Evolutionary conservation across 2,797 vertebrate genomes (phyloP).

Genomic region (Acrossocheilus fasciatus): DNA sequence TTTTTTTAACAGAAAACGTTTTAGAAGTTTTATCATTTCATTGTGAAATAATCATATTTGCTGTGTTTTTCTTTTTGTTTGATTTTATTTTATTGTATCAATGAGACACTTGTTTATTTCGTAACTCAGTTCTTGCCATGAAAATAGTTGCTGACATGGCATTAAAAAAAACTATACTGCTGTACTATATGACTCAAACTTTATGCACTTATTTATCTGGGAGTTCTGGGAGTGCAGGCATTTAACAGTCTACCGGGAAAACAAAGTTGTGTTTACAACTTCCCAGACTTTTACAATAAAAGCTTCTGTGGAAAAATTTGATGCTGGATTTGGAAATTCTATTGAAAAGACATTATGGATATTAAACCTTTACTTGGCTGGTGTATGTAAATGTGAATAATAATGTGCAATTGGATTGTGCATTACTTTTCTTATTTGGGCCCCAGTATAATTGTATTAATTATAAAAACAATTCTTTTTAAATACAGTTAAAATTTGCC

Average conservation of each 20-base stretch:
- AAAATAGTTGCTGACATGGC: not conserved
- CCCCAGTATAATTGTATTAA: not conserved
- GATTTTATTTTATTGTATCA: not conserved
- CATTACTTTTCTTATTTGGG: no score
- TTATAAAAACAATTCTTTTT: not conserved
- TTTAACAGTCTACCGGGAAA: not conserved
- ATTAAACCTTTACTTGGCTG: not conserved
- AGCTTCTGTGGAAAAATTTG: not conserved
- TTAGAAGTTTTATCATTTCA: no score
- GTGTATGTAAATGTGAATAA: no score
- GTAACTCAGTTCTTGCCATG: not conserved
- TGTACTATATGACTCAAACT: not conserved
- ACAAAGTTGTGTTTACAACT: not conserved
- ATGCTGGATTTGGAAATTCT: not conserved
- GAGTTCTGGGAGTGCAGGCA: not conserved
- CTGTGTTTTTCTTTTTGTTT: not conserved
- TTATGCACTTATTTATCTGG: not conserved
- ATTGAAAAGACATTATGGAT: not conserved
- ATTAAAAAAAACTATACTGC: not conserved
- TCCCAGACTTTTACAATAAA: conserved; percentile 4
- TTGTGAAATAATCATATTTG: not conserved
- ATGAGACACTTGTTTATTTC: not conserved
- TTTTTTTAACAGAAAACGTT: no score
- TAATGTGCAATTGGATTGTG: not conserved
- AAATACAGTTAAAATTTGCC: not conserved